Percentiles rank a stretch among this genome's conserved stretches.
Conservation (phyloP, 2,113 vertebrate genomes). For the Pteronura brasiliensis region DNA sequence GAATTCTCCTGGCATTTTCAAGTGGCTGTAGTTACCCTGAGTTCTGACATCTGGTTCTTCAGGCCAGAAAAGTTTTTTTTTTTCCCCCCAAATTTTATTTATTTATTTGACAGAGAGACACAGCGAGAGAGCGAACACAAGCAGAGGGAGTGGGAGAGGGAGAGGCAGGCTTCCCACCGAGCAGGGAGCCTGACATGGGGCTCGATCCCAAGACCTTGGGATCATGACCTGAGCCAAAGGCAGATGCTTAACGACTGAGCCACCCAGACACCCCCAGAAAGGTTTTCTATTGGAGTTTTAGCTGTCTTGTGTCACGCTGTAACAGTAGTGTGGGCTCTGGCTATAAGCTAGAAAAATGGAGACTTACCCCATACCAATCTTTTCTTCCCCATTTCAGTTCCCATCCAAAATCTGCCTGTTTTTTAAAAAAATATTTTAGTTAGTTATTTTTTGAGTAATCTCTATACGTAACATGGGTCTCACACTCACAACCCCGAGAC, state of each 20-base stretch:
- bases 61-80: not conserved
- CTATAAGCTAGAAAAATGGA: not conserved
- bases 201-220: too few relatives aligned
- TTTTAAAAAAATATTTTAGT: not conserved
- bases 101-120: too few relatives aligned
- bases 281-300: not conserved
- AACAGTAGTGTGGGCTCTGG: not conserved
- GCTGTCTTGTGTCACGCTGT: not conserved
- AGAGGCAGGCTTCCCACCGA: too few relatives aligned
- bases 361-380: not conserved
- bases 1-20: not conserved
- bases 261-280: not conserved
- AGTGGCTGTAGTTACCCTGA: not conserved
- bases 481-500: not conserved
- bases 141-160: too few relatives aligned
- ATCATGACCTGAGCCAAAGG: too few relatives aligned
- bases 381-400: not conserved
- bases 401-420: not conserved
- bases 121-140: too few relatives aligned
- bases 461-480: not conserved
- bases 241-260: too few relatives aligned
- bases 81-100: too few relatives aligned
- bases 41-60: slow-evolving; percentile 5
- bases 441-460: not conserved
- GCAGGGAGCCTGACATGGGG: too few relatives aligned